These are phyloP conservation scores for Willowsia nigromaculata DNA, from an alignment of 2,888 invertebrate genomes.

Conservation along the genomic window DNA sequence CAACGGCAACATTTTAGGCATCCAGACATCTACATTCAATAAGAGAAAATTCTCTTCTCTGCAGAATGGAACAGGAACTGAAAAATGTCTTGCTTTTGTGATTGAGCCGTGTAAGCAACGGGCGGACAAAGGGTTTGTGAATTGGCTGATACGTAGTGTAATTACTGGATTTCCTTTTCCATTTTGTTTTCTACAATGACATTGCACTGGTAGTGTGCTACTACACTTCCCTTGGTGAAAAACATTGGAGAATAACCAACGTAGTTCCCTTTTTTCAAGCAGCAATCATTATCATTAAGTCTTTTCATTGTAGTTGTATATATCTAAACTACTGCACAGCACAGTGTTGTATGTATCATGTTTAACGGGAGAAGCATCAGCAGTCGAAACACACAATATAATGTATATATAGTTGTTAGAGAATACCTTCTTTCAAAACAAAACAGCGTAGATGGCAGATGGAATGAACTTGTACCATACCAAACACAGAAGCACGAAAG, in stretches of 20 bases:
- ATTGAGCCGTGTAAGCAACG: slow-evolving; percentile 32
- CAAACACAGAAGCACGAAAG: too few species aligned
- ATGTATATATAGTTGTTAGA: too few species aligned
- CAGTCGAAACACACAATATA: too few species aligned
- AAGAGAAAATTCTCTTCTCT: neutral
- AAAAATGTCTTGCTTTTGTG: slow-evolving; percentile 24
- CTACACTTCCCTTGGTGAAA: neutral
- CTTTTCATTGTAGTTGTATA: too few species aligned
- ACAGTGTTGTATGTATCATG: too few species aligned
- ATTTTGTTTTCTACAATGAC: slow-evolving; percentile 49
- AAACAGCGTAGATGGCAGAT: too few species aligned
- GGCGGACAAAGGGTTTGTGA: slow-evolving; percentile 32
- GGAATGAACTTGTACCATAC: too few species aligned
- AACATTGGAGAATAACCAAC: neutral
- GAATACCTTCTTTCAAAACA: too few species aligned
- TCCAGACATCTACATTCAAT: neutral
- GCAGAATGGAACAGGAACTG: neutral
- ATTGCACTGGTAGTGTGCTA: neutral
- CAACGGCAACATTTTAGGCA: neutral
- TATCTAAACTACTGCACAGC: too few species aligned
- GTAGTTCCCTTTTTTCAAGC: neutral
- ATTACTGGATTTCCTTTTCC: slow-evolving; percentile 70
- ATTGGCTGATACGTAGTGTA: slow-evolving; percentile 63
- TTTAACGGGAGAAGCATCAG: too few species aligned
- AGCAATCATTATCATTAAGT: neutral